Base-by-base conservation (phyloP, 2,888 invertebrate species). In the Steromphala cineraria region DNA sequence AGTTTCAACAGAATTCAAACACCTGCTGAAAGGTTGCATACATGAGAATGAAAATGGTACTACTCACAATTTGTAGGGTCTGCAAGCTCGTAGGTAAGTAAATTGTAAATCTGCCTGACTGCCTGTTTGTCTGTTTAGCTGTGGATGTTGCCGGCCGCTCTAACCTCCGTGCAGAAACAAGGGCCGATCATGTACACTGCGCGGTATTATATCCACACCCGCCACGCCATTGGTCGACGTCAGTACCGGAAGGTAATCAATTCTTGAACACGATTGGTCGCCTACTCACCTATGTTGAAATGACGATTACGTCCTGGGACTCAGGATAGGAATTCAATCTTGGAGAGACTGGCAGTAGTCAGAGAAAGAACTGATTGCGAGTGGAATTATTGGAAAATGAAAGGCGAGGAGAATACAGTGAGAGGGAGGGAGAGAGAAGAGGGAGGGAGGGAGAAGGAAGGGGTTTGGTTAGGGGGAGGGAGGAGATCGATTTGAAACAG, bases 251-350 rank as follows among this genome's bases (percentile, higher is more conserved):
- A 62, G 62, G 28, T 28, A 62, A 62, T 62, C 62, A 24, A 62
- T 62, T 28, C 62, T 21, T 17, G 28, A 28, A 28, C 8, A 24
- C 13, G 62, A 62, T 62, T 62, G 62, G 62, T 62, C 62, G 62
- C 62, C 62, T 62, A 62, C 62, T 62, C 62, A 62, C 62, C 62
- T 62, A 62, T 62, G 62, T 28, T 62, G 62, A 62, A 62, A 62
- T 19, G 28, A 24, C 28, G 24, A 28, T 24, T 62, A 62, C 62
- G 62, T 62, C 62, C 62, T 62, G 28, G 62, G 62, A 62, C 62
- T 28, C 15, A 15, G 24, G 28, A 28, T 62, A 24, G 62, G 17
- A 62, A 28, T 7, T 62, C 24, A 24, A 28, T 28, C 28, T 28
- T 62, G 62, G 28, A 15, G 24, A 17, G 24, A 28, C 28, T 13